Percentiles rank a stretch among this genome's conserved stretches.
Conservation (phyloP, 2,888 invertebrate species). For the Harpagoxenus sublaevis region DNA sequence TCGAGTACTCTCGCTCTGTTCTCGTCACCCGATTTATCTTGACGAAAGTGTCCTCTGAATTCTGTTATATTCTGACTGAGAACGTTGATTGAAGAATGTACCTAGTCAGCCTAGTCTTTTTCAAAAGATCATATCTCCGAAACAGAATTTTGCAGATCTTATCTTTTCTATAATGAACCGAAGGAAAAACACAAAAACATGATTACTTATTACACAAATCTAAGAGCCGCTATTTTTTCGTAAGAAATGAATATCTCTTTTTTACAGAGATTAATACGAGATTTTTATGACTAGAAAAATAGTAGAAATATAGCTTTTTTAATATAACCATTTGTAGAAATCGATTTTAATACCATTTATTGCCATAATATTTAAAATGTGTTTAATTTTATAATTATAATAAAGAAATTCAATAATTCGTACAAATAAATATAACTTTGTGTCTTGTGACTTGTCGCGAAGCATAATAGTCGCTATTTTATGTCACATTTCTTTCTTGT, state of each 20-base stretch:
- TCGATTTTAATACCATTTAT: neutral
- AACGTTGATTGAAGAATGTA: slow-evolving; percentile 7
- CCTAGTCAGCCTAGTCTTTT: neutral
- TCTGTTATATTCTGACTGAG: slow-evolving; percentile 4
- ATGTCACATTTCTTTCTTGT: neutral
- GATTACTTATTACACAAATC: neutral
- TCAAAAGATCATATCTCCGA: neutral
- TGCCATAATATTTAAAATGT: neutral
- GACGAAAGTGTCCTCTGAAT: slow-evolving; percentile 39
- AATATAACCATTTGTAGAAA: neutral
- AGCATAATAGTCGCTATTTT: neutral
- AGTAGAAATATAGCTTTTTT: neutral
- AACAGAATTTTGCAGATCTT: neutral
- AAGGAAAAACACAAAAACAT: neutral
- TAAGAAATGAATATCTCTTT: neutral
- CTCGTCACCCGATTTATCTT: slow-evolving; percentile 71
- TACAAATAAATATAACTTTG: neutral
- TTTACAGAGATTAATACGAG: neutral
- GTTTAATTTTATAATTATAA: neutral
- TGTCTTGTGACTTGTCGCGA: neutral
- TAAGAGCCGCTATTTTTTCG: neutral
- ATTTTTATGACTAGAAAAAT: neutral
- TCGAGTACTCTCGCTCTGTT: slow-evolving; percentile 58
- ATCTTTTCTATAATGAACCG: neutral
- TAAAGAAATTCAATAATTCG: neutral